A percentile compares a stretch with the other conserved stretches of the same genome.
Conservation (phyloP, 92 coral and sea anemone genomes). For the Phenganax stokvisi region DNA sequence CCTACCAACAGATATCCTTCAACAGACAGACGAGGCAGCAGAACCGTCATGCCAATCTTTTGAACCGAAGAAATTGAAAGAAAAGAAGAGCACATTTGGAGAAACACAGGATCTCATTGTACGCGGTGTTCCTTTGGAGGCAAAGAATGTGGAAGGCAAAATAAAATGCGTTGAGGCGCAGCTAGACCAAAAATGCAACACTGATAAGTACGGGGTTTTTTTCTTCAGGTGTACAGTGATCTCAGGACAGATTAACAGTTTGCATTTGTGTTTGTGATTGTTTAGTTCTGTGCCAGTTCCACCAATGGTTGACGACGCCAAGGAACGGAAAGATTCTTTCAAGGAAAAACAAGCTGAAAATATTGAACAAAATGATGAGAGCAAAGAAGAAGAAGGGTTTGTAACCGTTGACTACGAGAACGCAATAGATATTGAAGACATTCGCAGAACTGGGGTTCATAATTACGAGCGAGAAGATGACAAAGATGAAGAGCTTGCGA, state of each 20-base stretch:
- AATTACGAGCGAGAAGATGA: too few species aligned
- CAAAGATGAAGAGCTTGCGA: too few species aligned
- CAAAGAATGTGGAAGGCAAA: neutral
- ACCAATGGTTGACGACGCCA: neutral
- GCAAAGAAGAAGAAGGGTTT: neutral
- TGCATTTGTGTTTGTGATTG: neutral
- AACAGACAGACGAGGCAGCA: neutral
- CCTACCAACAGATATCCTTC: too few species aligned
- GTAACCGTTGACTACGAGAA: neutral
- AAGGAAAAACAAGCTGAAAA: neutral
- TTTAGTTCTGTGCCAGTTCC: neutral
- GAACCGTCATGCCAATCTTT: neutral
- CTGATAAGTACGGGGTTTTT: neutral
- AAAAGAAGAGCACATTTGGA: slow-evolving; percentile 4
- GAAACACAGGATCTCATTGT: neutral
- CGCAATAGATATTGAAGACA: neutral
- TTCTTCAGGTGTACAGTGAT: neutral
- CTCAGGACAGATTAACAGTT: neutral
- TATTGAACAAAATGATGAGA: neutral
- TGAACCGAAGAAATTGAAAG: neutral
- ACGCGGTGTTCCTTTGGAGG: neutral
- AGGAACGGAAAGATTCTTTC: neutral
- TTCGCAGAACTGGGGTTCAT: too few species aligned
- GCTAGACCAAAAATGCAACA: neutral
- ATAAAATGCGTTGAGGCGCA: neutral